A percentile compares a stretch with the other conserved stretches of the same genome.
phyloP scores from a whole-genome alignment of 1,140 invertebrate species.

The Drosophila bifasciata region DNA sequence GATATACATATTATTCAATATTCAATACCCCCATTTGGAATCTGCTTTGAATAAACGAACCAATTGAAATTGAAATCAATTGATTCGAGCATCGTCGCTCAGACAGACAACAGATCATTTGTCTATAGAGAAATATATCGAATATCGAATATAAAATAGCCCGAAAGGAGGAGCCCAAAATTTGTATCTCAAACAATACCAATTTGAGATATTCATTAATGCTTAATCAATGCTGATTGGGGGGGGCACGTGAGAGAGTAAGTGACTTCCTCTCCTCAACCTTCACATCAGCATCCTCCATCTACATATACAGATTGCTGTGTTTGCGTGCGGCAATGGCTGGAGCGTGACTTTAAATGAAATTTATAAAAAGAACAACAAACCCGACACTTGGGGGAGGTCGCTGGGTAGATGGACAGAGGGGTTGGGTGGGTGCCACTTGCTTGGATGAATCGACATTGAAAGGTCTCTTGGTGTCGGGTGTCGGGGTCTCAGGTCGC shows the following conservation, averaged over 20 bases:
- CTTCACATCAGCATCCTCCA: not conserved
- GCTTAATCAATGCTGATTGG: constrained; percentile 60
- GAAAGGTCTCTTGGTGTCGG: constrained; percentile 19
- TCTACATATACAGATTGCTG: not conserved
- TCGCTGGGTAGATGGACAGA: too few relatives aligned
- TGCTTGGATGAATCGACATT: constrained; percentile 19
- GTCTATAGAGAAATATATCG: constrained; percentile 1
- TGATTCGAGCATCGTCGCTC: constrained; percentile 47
- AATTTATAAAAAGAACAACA: constrained; percentile 51
- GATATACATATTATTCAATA: constrained; percentile 1
- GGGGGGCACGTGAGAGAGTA: constrained; percentile 39
- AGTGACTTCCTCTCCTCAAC: too few relatives aligned
- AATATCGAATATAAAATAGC: constrained; percentile 29
- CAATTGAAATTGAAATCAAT: constrained; percentile 71
- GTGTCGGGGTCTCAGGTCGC: constrained; percentile 6
- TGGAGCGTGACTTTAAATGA: constrained; percentile 52
- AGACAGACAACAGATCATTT: constrained; percentile 38
- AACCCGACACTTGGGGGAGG: constrained; percentile 18
- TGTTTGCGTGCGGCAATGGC: constrained; percentile 27
- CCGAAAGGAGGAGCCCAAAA: constrained; percentile 3
- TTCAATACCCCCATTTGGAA: constrained; percentile 43
- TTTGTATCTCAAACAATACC: constrained; percentile 41
- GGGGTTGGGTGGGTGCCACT: too few relatives aligned
- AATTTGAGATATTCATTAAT: constrained; percentile 52
- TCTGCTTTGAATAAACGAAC: constrained; percentile 51